A percentile compares a stretch with the other conserved stretches of the same genome.
These are phyloP conservation scores for Lanistes nyassanus DNA, from an alignment of 1,140 invertebrate species.

Conservation along the genomic window DNA sequence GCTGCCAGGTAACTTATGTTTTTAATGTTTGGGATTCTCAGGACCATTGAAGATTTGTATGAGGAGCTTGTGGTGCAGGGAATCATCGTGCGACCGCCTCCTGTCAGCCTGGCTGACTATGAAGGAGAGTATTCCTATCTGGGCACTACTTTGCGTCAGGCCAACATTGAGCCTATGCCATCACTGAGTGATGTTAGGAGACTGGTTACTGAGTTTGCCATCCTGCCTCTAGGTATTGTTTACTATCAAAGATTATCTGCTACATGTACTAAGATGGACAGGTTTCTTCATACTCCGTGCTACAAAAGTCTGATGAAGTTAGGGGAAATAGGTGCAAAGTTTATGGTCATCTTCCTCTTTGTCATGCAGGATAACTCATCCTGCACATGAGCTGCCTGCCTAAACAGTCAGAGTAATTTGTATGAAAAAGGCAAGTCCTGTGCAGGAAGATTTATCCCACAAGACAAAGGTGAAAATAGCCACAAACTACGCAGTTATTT, in stretches of 20 bases:
- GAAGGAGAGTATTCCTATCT: constrained; percentile 85
- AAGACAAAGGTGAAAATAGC: too few species aligned
- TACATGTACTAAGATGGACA: background rate
- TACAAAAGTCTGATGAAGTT: background rate
- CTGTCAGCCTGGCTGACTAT: constrained; percentile 78
- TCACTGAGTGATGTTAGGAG: constrained; percentile 85
- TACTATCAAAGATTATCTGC: background rate
- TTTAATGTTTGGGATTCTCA: constrained; percentile 30
- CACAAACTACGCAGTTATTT: too few species aligned
- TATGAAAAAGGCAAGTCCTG: too few species aligned
- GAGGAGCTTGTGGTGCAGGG: constrained; percentile 91
- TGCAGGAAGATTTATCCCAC: too few species aligned
- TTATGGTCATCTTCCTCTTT: too few species aligned
- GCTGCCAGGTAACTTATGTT: background rate
- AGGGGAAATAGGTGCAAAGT: too few species aligned
- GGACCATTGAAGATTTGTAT: constrained; percentile 71
- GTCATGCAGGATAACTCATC: too few species aligned
- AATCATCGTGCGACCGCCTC: constrained; percentile 82
- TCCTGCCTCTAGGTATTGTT: constrained; percentile 81
- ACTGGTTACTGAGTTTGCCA: constrained; percentile 87
- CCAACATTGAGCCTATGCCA: constrained; percentile 71
- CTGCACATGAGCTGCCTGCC: too few species aligned
- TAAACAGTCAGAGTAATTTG: too few species aligned
- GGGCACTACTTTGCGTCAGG: constrained; percentile 66
- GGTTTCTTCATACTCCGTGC: too few species aligned